These are phyloP conservation scores for Gobius niger DNA, from an alignment of 2,113 vertebrate species.

Conservation along the genomic window DNA sequence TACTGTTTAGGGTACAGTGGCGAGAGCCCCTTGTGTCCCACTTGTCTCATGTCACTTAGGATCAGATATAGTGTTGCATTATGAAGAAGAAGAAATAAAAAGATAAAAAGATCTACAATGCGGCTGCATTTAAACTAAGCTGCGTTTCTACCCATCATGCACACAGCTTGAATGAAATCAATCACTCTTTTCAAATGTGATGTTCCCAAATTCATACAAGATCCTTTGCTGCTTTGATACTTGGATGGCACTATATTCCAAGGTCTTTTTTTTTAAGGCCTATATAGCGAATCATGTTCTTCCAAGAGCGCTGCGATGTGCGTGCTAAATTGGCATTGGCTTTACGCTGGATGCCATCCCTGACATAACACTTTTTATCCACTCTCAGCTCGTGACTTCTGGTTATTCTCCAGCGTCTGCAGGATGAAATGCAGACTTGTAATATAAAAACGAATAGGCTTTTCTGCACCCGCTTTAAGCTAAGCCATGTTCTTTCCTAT, in stretches of 20 bases:
- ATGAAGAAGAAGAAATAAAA: background rate
- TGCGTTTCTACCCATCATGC: background rate
- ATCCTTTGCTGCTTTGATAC: background rate
- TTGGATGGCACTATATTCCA: background rate
- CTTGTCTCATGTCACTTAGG: conserved; percentile 37
- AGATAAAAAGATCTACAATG: background rate
- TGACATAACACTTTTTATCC: background rate
- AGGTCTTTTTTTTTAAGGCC: background rate
- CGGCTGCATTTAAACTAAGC: background rate
- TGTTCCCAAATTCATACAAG: background rate
- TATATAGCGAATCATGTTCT: background rate
- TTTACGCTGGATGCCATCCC: background rate
- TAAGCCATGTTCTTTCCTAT: background rate
- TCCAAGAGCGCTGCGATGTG: background rate
- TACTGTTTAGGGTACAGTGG: conserved; percentile 64
- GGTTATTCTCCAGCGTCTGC: conserved; percentile 20
- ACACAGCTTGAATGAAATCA: conserved; percentile 12
- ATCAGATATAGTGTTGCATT: conserved; percentile 5
- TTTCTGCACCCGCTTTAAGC: conserved; percentile 12
- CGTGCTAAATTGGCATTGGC: background rate
- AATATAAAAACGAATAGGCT: background rate
- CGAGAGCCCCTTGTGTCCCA: conserved; percentile 23
- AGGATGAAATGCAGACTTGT: conserved; percentile 26
- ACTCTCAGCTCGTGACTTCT: background rate
- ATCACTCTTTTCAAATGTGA: background rate